Evolutionary conservation across 2,888 invertebrate genomes (phyloP), one percentile per base, ranked within the genome.

Genomic region (Drosophila demipolita): DNA sequence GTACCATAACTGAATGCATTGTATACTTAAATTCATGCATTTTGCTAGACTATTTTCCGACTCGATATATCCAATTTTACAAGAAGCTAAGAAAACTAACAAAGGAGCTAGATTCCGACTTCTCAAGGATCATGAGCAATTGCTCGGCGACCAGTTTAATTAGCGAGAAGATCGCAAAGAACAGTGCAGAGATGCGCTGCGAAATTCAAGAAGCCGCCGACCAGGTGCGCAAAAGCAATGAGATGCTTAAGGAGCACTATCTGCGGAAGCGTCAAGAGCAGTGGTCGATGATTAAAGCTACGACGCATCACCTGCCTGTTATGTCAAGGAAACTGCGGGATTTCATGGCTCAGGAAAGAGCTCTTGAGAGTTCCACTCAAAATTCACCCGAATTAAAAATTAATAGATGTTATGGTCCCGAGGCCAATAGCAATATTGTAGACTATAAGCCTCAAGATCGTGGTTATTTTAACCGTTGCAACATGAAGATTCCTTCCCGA

Each of bases 221-320:
- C 1, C 72, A 50, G 20, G 12, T 72, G 0, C 66, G 66, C 33
- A 40, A 65, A 32, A 67, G 64, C 33, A 76, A 76, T 38, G 33
- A 61, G 42, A 49, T 65, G 26, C 54, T 76, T 1, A 67, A 62
- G 32, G 66, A 72, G 9, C 76, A 75, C 32, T 65, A 59, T 29
- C 36, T 75, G 0, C 59, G 38, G 17, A 62, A 40, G n/a, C 71
- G 64, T 8, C 11, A n/a, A n/a, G 26, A 53, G 20, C 42, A 40
- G 5, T 3, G n/a, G 12, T 40, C 26, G 11, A 1, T 20, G 4
- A 7, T 20, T 0, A 26, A 12, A 2, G 32, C 11, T 20, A 29
- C 33, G 5, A 1, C 8, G 1, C n/a, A 35, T n/a, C 9, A n/a
- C 8, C 0, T 23, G 9, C 76, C 64, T 5, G 15, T n/a, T 3